A percentile compares a stretch with the other conserved stretches of the same genome.
Evolutionary conservation across 2,888 invertebrate species (phyloP).

Genomic region (Drosophila silvestris): DNA sequence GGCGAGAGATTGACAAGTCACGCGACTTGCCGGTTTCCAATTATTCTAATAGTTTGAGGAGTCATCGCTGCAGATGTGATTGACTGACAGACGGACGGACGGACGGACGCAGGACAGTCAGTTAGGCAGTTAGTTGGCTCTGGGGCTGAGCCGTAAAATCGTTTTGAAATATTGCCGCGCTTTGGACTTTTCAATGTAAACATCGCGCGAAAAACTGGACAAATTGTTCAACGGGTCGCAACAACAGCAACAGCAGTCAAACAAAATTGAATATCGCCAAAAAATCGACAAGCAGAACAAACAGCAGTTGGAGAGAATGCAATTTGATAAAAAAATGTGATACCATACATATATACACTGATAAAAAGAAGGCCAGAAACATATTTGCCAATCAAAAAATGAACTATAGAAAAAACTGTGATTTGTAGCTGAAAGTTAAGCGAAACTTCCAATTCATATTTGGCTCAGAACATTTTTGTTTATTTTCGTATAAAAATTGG

Average conservation of each 20-base stretch:
- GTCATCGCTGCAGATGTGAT: conserved; percentile 40
- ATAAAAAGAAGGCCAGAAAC: neutral
- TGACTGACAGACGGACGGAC: conserved; percentile 24
- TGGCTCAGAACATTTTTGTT: neutral
- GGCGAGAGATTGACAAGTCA: conserved; percentile 40
- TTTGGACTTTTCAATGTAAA: conserved; percentile 69
- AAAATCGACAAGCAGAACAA: conserved; percentile 55
- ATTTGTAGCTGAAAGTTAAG: neutral
- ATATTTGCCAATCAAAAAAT: no score
- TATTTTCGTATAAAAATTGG: neutral
- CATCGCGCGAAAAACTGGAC: conserved; percentile 71
- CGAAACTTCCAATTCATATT: neutral
- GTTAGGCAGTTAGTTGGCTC: neutral
- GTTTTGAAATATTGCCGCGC: conserved; percentile 66
- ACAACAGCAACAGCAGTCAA: conserved; percentile 71
- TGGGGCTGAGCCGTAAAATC: conserved; percentile 28
- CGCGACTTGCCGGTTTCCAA: conserved; percentile 43
- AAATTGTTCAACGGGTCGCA: conserved; percentile 69
- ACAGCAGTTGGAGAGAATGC: conserved; percentile 13
- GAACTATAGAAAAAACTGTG: neutral
- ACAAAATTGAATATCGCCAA: conserved; percentile 82
- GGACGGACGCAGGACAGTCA: neutral
- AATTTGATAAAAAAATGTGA: conserved; percentile 16
- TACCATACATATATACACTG: neutral
- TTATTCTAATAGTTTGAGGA: conserved; percentile 52